phyloP scores from a whole-genome alignment of 2,888 invertebrate genomes.

The Orchesellides sinensis region DNA sequence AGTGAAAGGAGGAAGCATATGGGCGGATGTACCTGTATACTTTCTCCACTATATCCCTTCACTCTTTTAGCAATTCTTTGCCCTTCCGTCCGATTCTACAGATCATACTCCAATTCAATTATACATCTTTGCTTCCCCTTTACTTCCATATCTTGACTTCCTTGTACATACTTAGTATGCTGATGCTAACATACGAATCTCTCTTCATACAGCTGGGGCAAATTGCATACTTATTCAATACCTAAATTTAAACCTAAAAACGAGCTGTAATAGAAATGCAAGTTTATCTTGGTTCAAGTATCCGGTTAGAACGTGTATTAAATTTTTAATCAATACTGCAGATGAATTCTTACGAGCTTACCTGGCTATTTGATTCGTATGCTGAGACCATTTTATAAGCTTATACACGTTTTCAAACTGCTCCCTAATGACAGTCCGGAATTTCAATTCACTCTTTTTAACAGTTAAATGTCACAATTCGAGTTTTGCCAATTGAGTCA shows the following conservation, averaged over 20 bases:
- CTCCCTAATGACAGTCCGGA: slow-evolving; percentile 34
- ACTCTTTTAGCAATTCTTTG: slow-evolving; percentile 12
- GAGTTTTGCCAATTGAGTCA: neutral
- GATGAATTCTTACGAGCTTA: slow-evolving; percentile 22
- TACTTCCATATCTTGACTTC: neutral
- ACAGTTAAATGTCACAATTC: slow-evolving; percentile 44
- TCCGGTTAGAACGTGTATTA: slow-evolving; percentile 40
- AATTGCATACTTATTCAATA: too few species aligned
- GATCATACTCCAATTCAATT: slow-evolving; percentile 43
- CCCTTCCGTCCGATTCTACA: slow-evolving; percentile 6
- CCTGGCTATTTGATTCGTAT: neutral
- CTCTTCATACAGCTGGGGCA: too few species aligned
- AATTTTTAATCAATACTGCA: slow-evolving; percentile 61
- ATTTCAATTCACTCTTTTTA: slow-evolving; percentile 27
- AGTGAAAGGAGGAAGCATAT: neutral
- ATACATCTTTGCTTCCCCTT: slow-evolving; percentile 32
- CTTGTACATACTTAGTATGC: neutral
- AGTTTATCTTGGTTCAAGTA: slow-evolving; percentile 1
- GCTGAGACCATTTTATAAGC: neutral
- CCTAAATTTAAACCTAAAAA: slow-evolving; percentile 30
- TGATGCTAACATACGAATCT: too few species aligned
- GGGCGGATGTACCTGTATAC: neutral
- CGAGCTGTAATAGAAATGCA: slow-evolving; percentile 34
- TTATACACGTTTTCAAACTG: neutral
- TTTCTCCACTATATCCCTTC: neutral